Percentiles rank a stretch among this genome's conserved stretches.
These are phyloP conservation scores for Danio tinwini DNA, from an alignment of 2,797 vertebrate species.

Conservation along the genomic window DNA sequence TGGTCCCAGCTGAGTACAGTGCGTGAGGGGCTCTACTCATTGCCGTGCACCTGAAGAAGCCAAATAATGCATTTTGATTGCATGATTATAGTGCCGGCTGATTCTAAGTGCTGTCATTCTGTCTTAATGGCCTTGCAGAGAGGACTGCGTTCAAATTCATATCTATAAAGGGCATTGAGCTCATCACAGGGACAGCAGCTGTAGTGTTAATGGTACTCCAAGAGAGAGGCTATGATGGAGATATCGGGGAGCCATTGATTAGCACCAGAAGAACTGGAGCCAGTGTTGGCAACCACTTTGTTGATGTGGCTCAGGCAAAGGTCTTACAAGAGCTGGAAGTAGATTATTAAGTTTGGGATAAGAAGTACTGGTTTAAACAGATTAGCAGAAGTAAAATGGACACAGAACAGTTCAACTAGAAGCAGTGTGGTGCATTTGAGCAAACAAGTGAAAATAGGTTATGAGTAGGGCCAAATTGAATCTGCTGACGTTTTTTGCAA, in stretches of 20 bases:
- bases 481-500: too few relatives aligned
- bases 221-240: constrained; percentile 27
- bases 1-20: constrained; percentile 68
- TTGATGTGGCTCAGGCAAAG: constrained; percentile 7
- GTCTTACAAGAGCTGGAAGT: constrained; percentile 22
- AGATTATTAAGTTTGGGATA: constrained; percentile 54
- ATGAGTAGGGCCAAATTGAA: too few relatives aligned
- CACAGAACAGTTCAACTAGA: neutral
- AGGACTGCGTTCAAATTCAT: constrained; percentile 66
- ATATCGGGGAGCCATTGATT: neutral
- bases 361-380: constrained; percentile 11
- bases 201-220: constrained; percentile 61
- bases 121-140: constrained; percentile 66
- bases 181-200: constrained; percentile 55
- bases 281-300: neutral
- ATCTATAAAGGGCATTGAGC: constrained; percentile 51
- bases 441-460: constrained; percentile 11
- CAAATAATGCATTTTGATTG: constrained; percentile 79
- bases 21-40: constrained; percentile 61
- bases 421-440: neutral
- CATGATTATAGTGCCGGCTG: constrained; percentile 70
- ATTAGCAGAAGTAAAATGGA: constrained; percentile 20
- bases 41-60: constrained; percentile 71
- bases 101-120: constrained; percentile 69
- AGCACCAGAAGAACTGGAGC: neutral